A percentile compares a stretch with the other conserved stretches of the same genome.
Conservation (phyloP, 2,113 vertebrate genomes). For the Balaenoptera acutorostrata region DNA sequence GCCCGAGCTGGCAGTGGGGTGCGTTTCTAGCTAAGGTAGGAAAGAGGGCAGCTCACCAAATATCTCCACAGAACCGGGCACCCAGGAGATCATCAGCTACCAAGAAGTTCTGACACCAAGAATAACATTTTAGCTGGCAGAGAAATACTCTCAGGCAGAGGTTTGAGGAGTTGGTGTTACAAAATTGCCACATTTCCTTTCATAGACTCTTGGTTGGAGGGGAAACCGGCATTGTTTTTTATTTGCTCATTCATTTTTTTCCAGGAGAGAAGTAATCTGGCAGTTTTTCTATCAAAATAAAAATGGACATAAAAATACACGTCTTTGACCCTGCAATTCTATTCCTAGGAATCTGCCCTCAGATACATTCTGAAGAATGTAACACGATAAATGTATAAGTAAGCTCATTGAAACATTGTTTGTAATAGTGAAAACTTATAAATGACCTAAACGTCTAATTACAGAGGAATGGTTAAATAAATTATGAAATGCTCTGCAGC, state of each 20-base stretch:
- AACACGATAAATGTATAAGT: neutral
- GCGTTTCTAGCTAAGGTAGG: neutral
- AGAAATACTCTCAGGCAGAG: neutral
- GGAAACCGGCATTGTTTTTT: neutral
- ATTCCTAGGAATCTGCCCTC: neutral
- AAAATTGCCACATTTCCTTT: neutral
- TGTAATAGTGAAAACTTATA: neutral
- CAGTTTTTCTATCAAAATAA: constrained; percentile 25
- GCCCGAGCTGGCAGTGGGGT: accelerated
- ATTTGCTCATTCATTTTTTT: neutral
- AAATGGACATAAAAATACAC: neutral
- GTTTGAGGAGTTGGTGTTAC: neutral
- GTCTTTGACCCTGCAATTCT: neutral
- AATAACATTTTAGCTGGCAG: neutral
- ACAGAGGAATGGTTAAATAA: neutral
- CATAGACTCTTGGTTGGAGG: neutral
- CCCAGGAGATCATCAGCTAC: neutral
- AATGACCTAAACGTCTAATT: neutral
- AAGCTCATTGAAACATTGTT: neutral
- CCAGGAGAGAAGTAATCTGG: neutral
- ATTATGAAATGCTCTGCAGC: neutral
- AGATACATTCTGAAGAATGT: neutral
- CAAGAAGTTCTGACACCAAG: neutral
- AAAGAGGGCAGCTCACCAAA: neutral
- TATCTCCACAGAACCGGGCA: neutral